phyloP scores from a whole-genome alignment of 2,113 vertebrate genomes.

The Corvus cornix region DNA sequence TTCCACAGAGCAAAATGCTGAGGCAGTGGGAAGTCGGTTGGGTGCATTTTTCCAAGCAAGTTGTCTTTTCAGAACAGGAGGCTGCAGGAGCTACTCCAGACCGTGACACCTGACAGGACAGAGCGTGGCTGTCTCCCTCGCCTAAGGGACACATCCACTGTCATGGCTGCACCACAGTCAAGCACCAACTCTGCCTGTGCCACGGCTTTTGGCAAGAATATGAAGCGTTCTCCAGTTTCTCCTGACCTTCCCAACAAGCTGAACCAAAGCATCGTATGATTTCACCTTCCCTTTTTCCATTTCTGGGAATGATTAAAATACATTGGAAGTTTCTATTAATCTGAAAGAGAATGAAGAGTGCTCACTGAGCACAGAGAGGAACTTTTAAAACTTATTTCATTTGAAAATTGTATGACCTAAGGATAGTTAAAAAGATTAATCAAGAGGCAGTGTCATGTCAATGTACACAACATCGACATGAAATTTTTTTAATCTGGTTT shows the following conservation, averaged over 20 bases:
- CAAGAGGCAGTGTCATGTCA: neutral
- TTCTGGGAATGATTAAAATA: neutral
- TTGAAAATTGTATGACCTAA: neutral
- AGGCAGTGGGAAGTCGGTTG: neutral
- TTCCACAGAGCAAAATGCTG: neutral
- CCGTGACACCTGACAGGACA: neutral
- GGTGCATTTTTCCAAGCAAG: neutral
- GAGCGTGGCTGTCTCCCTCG: accelerated
- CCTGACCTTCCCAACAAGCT: neutral
- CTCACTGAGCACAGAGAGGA: neutral
- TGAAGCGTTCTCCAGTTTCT: neutral
- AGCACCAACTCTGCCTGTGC: neutral
- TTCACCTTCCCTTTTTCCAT: neutral
- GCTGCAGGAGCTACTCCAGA: neutral
- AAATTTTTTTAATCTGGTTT: neutral
- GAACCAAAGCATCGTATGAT: neutral
- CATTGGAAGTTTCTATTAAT: neutral
- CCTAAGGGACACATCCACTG: neutral
- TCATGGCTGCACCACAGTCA: accelerated
- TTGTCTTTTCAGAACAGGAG: neutral
- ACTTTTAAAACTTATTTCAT: neutral
- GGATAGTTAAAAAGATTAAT: neutral
- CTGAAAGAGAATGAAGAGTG: neutral
- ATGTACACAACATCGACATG: neutral
- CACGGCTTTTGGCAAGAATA: neutral